phyloP scores from a whole-genome alignment of 2,888 invertebrate genomes.

The Mellilla xanthometata region DNA sequence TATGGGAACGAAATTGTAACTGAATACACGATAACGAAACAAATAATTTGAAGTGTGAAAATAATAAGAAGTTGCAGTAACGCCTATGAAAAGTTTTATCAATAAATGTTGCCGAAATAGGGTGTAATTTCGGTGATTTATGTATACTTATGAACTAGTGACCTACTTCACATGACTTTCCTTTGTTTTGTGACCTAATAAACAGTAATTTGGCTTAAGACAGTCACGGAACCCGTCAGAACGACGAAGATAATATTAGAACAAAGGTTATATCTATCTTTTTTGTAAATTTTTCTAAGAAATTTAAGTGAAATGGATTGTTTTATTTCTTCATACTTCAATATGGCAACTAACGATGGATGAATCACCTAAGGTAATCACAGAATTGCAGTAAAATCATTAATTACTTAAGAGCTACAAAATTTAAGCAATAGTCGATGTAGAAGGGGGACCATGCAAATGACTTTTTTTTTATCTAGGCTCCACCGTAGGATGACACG shows the following conservation, averaged over 20 bases:
- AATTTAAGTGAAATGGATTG: slow-evolving; percentile 28
- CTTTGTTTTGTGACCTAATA: slow-evolving; percentile 42
- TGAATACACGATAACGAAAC: too few species aligned
- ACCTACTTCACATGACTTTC: slow-evolving; percentile 48
- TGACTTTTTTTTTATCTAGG: too few species aligned
- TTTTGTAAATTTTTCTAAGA: slow-evolving; percentile 2
- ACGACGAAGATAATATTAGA: background rate
- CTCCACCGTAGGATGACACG: too few species aligned
- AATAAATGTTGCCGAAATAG: slow-evolving; percentile 19
- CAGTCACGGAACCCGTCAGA: slow-evolving; percentile 18
- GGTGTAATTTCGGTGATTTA: slow-evolving; percentile 12
- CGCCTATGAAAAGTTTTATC: slow-evolving; percentile 21
- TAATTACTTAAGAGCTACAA: too few species aligned
- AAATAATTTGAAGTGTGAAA: too few species aligned
- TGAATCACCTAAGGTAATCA: slow-evolving; percentile 37
- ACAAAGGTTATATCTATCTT: slow-evolving; percentile 12
- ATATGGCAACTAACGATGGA: slow-evolving; percentile 52
- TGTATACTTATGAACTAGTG: slow-evolving; percentile 43
- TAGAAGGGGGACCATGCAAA: too few species aligned
- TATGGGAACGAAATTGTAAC: too few species aligned
- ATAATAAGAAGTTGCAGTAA: too few species aligned
- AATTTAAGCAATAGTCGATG: too few species aligned
- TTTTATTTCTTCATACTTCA: slow-evolving; percentile 4
- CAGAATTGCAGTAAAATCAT: too few species aligned
- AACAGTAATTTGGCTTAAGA: slow-evolving; percentile 10